A percentile compares a stretch with the other conserved stretches of the same genome.
Conservation (phyloP, 2,113 vertebrate genomes). For the Calyptommatus sinebrachiatus region DNA sequence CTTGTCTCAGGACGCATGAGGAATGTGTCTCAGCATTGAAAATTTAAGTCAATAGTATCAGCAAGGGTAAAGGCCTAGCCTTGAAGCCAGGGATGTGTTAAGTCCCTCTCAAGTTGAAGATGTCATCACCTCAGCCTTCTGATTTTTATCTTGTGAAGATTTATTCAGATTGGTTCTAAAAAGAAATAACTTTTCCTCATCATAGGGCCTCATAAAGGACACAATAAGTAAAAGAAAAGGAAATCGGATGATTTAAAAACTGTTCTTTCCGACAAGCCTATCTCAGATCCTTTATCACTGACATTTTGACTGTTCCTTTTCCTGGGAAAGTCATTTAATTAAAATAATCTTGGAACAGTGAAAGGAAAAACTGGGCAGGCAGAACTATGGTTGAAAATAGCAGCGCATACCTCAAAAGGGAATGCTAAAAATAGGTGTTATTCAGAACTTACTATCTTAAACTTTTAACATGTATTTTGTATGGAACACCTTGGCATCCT, state of each 20-base stretch:
- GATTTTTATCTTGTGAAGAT: conserved; percentile 17
- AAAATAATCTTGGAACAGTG: conserved; percentile 43
- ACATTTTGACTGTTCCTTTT: conserved; percentile 35
- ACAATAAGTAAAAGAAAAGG: not conserved
- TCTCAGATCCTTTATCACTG: conserved; percentile 29
- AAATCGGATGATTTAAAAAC: conserved; percentile 12
- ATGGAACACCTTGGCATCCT: not conserved
- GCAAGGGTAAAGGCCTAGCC: conserved; percentile 8
- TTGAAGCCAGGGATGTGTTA: conserved; percentile 33
- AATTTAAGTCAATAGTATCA: conserved; percentile 35
- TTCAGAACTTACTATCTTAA: conserved; percentile 2
- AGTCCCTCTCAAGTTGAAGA: conserved; percentile 26
- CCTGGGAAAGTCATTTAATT: conserved; percentile 21
- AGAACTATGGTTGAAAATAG: conserved; percentile 37
- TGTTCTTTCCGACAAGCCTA: conserved; percentile 9
- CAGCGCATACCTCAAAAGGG: conserved; percentile 22
- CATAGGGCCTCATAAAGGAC: conserved; percentile 23
- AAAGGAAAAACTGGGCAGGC: conserved; percentile 40
- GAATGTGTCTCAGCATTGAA: conserved; percentile 10
- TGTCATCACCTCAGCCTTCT: conserved; percentile 7
- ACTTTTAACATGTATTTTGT: not conserved
- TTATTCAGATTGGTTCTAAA: conserved; percentile 5
- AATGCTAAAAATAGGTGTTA: conserved; percentile 30
- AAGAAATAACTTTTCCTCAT: conserved; percentile 28
- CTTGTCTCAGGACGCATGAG: conserved; percentile 25